These are phyloP conservation scores for Pleuronectes platessa DNA, from an alignment of 2,113 vertebrate species.

Conservation along the genomic window DNA sequence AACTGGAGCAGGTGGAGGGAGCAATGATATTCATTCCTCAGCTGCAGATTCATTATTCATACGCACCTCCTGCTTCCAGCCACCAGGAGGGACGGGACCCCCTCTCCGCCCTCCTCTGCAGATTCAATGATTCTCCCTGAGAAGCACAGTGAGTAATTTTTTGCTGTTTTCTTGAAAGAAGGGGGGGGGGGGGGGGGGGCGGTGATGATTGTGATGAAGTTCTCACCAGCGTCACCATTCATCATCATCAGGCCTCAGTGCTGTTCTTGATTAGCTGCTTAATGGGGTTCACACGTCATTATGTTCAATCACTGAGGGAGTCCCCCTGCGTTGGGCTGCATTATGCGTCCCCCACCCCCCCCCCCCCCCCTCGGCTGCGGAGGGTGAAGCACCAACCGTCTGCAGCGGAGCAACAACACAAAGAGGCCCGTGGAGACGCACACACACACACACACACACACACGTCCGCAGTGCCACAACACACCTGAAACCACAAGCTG, in stretches of 20 bases:
- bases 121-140: slow-evolving; percentile 14
- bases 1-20: background rate
- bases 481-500: no score
- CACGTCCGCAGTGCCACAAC: background rate
- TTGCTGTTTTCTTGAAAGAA: no score
- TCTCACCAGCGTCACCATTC: slow-evolving; percentile 33
- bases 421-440: background rate
- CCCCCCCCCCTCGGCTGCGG: no score
- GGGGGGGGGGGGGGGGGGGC: no score
- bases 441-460: slow-evolving; percentile 4
- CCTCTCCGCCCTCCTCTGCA: background rate
- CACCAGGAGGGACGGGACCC: no score
- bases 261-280: slow-evolving; percentile 69
- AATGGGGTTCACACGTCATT: slow-evolving; percentile 74
- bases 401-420: no score
- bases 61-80: background rate
- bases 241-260: slow-evolving; percentile 60
- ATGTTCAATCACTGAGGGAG: slow-evolving; percentile 66
- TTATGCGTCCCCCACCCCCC: no score
- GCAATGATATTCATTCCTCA: background rate
- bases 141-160: no score
- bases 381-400: no score
- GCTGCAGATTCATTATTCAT: slow-evolving; percentile 32
- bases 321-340: background rate
- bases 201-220: background rate